A percentile compares a stretch with the other conserved stretches of the same genome.
phyloP scores from a whole-genome alignment of 2,888 invertebrate genomes.

The Volucella inanis region DNA sequence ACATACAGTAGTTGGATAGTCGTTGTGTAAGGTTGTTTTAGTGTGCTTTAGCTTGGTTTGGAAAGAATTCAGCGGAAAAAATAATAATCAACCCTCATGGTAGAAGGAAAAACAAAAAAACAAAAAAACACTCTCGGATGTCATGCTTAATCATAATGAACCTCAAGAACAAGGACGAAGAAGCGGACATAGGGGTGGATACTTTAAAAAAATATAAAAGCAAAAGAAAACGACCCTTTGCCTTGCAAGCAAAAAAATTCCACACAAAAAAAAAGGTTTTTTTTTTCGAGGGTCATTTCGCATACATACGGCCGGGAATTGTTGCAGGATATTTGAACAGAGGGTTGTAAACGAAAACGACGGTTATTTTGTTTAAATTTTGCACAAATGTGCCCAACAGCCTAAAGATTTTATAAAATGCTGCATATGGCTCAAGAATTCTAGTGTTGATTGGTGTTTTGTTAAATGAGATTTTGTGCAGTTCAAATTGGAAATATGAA shows the following conservation, averaged over 20 bases:
- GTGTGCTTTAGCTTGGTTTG: background rate
- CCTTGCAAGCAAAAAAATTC: constrained; percentile 32
- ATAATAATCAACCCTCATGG: constrained; percentile 62
- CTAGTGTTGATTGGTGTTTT: too few species aligned
- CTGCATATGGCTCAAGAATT: background rate
- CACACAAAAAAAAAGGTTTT: constrained; percentile 6
- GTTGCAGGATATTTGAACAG: constrained; percentile 36
- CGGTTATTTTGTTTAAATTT: constrained; percentile 45
- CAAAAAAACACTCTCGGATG: constrained; percentile 44
- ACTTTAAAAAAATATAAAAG: constrained; percentile 27
- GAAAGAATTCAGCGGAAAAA: constrained; percentile 32
- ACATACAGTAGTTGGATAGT: constrained; percentile 12
- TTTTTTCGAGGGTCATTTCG: constrained; percentile 68
- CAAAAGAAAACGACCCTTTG: constrained; percentile 37
- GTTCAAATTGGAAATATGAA: too few species aligned
- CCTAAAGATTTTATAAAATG: constrained; percentile 10
- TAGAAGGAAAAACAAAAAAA: constrained; percentile 3
- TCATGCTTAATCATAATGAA: constrained; percentile 74
- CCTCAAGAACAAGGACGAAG: constrained; percentile 30
- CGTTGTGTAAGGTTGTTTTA: constrained; percentile 39
- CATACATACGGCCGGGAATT: constrained; percentile 37
- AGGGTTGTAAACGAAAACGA: constrained; percentile 48
- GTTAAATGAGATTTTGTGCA: too few species aligned
- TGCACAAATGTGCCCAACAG: constrained; percentile 7
- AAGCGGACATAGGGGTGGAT: constrained; percentile 57